phyloP scores from a whole-genome alignment of 2,797 vertebrate genomes.

The Gallirallus australis region DNA sequence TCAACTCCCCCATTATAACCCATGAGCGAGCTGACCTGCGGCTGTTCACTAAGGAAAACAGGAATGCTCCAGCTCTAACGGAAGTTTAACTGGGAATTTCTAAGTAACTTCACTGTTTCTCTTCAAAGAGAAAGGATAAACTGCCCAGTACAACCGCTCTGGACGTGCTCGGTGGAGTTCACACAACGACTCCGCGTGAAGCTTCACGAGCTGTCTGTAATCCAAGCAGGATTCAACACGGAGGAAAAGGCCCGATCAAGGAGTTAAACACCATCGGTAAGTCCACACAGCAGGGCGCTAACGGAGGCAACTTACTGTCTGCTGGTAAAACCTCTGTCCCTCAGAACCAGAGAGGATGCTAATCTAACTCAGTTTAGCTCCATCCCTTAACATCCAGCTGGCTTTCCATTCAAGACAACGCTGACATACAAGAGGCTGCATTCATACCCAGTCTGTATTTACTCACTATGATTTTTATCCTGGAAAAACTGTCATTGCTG shows the following conservation, averaged over 20 bases:
- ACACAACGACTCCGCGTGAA: neutral
- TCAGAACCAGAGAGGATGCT: neutral
- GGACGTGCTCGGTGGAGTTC: neutral
- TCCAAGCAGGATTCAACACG: neutral
- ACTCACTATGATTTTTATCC: conserved; percentile 33
- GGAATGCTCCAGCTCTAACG: neutral
- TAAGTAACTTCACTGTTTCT: neutral
- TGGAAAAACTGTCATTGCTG: conserved; percentile 34
- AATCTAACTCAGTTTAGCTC: conserved; percentile 18
- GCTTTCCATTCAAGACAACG: neutral
- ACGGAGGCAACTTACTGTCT: neutral
- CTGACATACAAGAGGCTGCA: neutral
- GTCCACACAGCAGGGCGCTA: neutral
- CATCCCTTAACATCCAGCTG: neutral
- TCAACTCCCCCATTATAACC: neutral
- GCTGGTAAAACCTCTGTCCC: neutral
- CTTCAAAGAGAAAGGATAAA: neutral
- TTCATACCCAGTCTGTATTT: conserved; percentile 41
- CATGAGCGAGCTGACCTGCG: neutral
- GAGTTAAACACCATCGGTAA: neutral
- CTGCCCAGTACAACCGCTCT: neutral
- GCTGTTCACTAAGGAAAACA: neutral
- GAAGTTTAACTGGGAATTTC: neutral
- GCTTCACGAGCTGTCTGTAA: neutral
- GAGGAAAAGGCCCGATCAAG: neutral